These are phyloP conservation scores for Phylloscopus trochilus DNA, from an alignment of 2,113 vertebrate genomes.

Conservation along the genomic window DNA sequence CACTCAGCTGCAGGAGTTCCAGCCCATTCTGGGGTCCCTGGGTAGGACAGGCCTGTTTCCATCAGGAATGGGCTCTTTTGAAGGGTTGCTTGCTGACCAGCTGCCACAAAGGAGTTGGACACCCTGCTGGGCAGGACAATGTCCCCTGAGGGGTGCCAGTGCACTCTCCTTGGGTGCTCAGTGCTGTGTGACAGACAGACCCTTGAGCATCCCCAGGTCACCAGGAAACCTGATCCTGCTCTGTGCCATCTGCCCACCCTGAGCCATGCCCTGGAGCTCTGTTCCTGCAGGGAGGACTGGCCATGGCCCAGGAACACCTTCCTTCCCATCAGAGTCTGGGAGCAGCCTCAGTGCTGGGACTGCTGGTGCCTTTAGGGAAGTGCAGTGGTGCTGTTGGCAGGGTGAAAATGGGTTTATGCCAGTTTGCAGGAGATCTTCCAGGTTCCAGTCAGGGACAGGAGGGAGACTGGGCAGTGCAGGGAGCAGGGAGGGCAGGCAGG, in stretches of 20 bases:
- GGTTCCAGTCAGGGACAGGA: not conserved
- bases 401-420: not conserved
- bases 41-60: not conserved
- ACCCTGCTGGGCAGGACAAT: not conserved
- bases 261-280: fast-evolving
- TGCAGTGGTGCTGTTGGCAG: not conserved
- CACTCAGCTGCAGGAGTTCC: not conserved
- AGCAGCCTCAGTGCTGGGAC: not conserved
- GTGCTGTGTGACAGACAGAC: not conserved
- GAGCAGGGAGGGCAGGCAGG: not conserved
- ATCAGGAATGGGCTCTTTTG: not conserved
- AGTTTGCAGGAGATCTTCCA: not conserved
- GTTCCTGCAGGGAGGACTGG: not conserved
- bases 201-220: not conserved
- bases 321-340: not conserved
- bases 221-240: not conserved
- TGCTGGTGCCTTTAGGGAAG: not conserved
- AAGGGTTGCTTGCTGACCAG: not conserved
- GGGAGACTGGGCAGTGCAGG: not conserved
- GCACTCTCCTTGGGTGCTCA: not conserved
- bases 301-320: not conserved
- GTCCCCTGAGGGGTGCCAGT: not conserved
- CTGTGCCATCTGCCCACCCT: not conserved
- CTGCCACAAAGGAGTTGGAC: not conserved
- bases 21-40: not conserved